These are phyloP conservation scores for Megamerina dolium DNA, from an alignment of 2,888 invertebrate species.

Conservation along the genomic window DNA sequence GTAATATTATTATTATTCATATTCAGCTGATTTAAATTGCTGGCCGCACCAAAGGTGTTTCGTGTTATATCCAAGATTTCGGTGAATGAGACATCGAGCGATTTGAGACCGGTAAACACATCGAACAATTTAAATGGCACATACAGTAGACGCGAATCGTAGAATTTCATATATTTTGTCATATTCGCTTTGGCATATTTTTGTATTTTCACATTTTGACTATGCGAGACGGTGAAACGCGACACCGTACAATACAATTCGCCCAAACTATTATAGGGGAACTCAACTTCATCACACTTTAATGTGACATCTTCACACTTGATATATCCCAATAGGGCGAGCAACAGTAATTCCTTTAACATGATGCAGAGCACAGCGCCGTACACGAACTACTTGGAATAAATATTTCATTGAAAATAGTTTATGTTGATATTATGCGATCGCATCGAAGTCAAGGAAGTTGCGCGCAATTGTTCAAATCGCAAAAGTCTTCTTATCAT, in stretches of 20 bases:
- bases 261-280: constrained; percentile 32
- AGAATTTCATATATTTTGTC: constrained; percentile 48
- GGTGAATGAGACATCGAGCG: constrained; percentile 43
- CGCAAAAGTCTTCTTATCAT: not conserved
- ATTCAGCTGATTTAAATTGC: constrained; percentile 37
- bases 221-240: constrained; percentile 44
- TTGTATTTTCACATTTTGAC: constrained; percentile 41
- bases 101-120: constrained; percentile 37
- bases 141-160: constrained; percentile 43
- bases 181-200: constrained; percentile 34
- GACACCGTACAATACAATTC: constrained; percentile 44
- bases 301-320: constrained; percentile 39
- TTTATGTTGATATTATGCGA: no score
- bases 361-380: no score
- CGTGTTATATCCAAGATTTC: constrained; percentile 43
- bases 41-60: constrained; percentile 43
- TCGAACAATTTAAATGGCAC: constrained; percentile 46
- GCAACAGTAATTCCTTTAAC: no score
- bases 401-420: no score
- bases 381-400: no score
- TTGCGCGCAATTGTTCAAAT: no score
- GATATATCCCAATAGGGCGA: constrained; percentile 2
- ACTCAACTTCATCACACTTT: constrained; percentile 45
- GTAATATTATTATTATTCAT: constrained; percentile 43
- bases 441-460: no score